Evolutionary conservation across 2,113 vertebrate species (phyloP), one percentile per base, ranked within the genome.

Genomic region (Pedionomus torquatus): DNA sequence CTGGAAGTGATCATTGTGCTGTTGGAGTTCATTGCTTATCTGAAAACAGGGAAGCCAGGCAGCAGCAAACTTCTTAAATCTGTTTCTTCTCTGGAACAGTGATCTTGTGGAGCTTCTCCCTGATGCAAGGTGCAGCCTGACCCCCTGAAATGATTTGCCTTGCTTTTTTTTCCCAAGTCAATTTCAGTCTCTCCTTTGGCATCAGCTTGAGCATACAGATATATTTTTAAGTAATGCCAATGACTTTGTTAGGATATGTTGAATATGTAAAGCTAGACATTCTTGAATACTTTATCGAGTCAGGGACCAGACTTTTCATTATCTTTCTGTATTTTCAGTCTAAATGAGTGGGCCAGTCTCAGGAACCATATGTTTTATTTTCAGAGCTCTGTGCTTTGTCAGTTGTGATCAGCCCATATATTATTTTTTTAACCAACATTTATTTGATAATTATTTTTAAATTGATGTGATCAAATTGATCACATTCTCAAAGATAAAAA

Each of bases 361-460:
- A 91, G 91, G 90, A 97, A 94, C 87, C 95, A 96, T 93, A 97
- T 94, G 81, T 96, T 81, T 95, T 78, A 35, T 60, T 93, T 92
- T 84, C 39, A 72, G 87, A 68, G 84, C 61, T 96, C 94, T 97
- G 95, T 30, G 51, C 77, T 96, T 95, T 76, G 83, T 96, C 94
- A 96, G 30, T 91, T 91, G 33, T 87, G 74, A 87, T 89, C 51
- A 93, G 48, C 6, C 20, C 18, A 7, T 87, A 60, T 64, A 66
- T 90, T 90, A 63, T 77, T 90, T 86, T 87, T 82, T 76, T 20
- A 8, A 52, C 35, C 12, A 79, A 51, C 35, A 64, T 70, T 57
- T 77, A 51, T 95, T 92, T 90, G 48, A 51, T 63, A 68, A 39
- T 8, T 51, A 55, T 79, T 12, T 61, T 83, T 46, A 75, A 65